These are phyloP conservation scores for Paralichthys olivaceus DNA, from an alignment of 2,113 vertebrate genomes.

Conservation along the genomic window DNA sequence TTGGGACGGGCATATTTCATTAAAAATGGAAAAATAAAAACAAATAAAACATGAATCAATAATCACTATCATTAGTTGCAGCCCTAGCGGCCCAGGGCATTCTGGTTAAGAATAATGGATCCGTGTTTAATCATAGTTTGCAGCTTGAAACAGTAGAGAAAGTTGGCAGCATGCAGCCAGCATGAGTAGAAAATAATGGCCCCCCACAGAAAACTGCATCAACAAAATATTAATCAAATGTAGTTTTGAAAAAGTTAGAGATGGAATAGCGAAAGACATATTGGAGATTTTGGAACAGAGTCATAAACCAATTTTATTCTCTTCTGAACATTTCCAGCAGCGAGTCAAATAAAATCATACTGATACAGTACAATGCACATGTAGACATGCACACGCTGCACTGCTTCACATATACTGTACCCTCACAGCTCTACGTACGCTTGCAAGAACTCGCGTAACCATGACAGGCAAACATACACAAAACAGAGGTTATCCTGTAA, in stretches of 20 bases:
- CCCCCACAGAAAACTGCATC: slow-evolving; percentile 17
- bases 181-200: slow-evolving; percentile 9
- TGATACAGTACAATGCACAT: neutral
- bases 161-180: slow-evolving; percentile 27
- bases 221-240: slow-evolving; percentile 43
- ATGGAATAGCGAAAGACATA: slow-evolving; percentile 20
- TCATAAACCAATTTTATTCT: neutral
- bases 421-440: neutral
- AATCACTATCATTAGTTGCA: slow-evolving; percentile 32
- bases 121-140: slow-evolving; percentile 22
- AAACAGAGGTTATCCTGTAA: slow-evolving; percentile 21
- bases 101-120: slow-evolving; percentile 20
- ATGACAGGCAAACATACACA: slow-evolving; percentile 5
- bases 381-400: slow-evolving; percentile 16
- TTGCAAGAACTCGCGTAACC: slow-evolving; percentile 6
- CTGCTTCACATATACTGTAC: neutral
- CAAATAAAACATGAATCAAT: neutral
- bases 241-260: slow-evolving; percentile 4
- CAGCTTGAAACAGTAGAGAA: slow-evolving; percentile 42
- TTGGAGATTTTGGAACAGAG: slow-evolving; percentile 6
- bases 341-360: neutral
- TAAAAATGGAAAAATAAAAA: slow-evolving; percentile 6
- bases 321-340: slow-evolving; percentile 5
- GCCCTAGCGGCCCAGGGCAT: slow-evolving; percentile 15
- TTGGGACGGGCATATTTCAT: neutral